These are phyloP conservation scores for Catagonus wagneri DNA, from an alignment of 2,113 vertebrate genomes.

Conservation along the genomic window DNA sequence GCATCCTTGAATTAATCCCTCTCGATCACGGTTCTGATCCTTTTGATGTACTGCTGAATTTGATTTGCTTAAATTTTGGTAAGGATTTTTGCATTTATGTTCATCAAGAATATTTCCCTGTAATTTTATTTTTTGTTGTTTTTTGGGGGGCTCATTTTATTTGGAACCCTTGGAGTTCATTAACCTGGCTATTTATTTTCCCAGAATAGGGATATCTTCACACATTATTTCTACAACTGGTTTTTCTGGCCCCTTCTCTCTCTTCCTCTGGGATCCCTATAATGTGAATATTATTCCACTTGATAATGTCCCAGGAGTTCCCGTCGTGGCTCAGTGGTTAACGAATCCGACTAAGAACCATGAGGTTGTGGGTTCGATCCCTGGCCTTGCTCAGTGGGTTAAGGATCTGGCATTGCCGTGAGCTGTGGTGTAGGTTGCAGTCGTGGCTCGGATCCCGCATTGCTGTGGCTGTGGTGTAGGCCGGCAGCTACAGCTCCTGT, in stretches of 20 bases:
- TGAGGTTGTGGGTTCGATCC: too few species aligned
- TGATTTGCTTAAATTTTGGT: neutral
- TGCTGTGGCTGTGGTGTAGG: too few species aligned
- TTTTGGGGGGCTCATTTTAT: neutral
- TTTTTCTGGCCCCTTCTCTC: neutral
- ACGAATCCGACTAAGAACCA: too few species aligned
- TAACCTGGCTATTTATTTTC: neutral
- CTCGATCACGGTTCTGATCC: neutral
- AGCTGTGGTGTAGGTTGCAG: too few species aligned
- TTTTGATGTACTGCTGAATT: neutral
- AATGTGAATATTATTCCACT: neutral
- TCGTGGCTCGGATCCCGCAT: too few species aligned
- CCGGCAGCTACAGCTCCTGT: too few species aligned
- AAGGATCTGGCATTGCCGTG: too few species aligned
- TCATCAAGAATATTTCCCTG: neutral
- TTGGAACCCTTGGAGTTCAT: neutral
- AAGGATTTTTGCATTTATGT: neutral
- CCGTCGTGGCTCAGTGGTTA: too few species aligned
- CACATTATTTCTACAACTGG: neutral
- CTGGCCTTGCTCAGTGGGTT: too few species aligned
- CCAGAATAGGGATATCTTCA: neutral
- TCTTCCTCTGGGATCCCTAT: neutral
- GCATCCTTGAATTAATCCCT: neutral
- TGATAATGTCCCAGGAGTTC: neutral
- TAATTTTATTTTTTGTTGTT: neutral